A percentile compares a stretch with the other conserved stretches of the same genome.
Conservation (phyloP, 2,888 invertebrate species). For the Ornithoptera priamus region DNA sequence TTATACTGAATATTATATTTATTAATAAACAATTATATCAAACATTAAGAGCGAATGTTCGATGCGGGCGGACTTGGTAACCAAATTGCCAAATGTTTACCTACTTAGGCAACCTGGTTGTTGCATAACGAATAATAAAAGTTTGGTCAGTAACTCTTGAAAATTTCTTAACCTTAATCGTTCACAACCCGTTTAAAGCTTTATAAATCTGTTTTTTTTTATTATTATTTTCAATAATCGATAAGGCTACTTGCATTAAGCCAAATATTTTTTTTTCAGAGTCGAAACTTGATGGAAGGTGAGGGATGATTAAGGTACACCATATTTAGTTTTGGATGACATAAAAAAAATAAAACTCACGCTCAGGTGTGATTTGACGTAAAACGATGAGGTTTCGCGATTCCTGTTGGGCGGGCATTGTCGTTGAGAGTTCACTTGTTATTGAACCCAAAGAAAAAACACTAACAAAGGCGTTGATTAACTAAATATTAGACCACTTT, state of each 20-base stretch:
- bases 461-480: slow-evolving; percentile 5
- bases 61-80: slow-evolving; percentile 1
- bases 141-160: slow-evolving; percentile 17
- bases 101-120: slow-evolving; percentile 25
- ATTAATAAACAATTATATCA: slow-evolving; percentile 12
- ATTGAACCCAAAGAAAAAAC: slow-evolving; percentile 22
- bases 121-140: slow-evolving; percentile 22
- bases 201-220: background rate
- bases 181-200: slow-evolving; percentile 3
- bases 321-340: background rate
- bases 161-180: slow-evolving; percentile 13
- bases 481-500: slow-evolving; percentile 8
- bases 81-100: slow-evolving; percentile 28
- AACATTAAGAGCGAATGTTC: slow-evolving; percentile 14
- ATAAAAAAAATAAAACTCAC: slow-evolving; percentile 50
- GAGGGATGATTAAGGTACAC: background rate
- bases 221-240: background rate
- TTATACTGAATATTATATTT: background rate
- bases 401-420: slow-evolving; percentile 67
- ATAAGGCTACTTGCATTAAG: background rate
- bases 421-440: slow-evolving; percentile 31
- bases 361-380: slow-evolving; percentile 67
- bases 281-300: background rate
- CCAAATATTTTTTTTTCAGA: background rate
- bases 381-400: slow-evolving; percentile 55